Evolutionary conservation across 1,140 invertebrate species (phyloP), one percentile per base, ranked within the genome.

Genomic region (Lordiphosa mommai): DNA sequence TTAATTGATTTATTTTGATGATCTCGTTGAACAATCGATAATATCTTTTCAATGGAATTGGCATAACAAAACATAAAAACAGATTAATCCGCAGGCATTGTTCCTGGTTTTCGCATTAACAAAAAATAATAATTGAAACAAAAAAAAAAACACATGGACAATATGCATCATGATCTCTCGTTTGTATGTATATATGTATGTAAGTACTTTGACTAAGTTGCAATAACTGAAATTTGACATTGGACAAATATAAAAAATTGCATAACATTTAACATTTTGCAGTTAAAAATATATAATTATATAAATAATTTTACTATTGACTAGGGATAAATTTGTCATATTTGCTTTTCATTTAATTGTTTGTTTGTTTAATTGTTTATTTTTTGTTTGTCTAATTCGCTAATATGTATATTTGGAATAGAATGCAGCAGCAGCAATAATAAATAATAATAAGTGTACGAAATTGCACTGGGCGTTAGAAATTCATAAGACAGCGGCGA

Each of bases 291-390:
- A 72, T 69, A 73, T 77, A 77, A 69, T 73, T 79, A 51, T 68
- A 82, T 85, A 86, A 88, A 87, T 88, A 88, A 86, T 74, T 88
- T 86, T 68, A 68, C 86, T 88, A 88, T 88, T 88, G 86, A 88
- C 86, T 88, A 88, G 86, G 86, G 76, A 72, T 87, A 87, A 77
- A 84, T 82, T 87, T 80, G 79, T 85, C 71, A 63, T 63, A 60
- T 56, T 67, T 63, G 65, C 33, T 49, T 37, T 48, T 41, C 29
- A 20, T 56, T 58, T 58, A 1, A 27, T 63, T n/a, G n/a, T n/a
- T 68, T 38, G 8, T 43, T 57, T 23, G 2, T 33, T 23, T 43
- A n/a, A n/a, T n/a, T n/a, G n/a, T 44, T 10, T 16, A 4, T 6
- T 16, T 29, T 16, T 27, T 51, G 27, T 61, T 71, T 68, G 55